Conservation (phyloP, 2,797 vertebrate genomes). For the Threskiornis aethiopicus region DNA sequence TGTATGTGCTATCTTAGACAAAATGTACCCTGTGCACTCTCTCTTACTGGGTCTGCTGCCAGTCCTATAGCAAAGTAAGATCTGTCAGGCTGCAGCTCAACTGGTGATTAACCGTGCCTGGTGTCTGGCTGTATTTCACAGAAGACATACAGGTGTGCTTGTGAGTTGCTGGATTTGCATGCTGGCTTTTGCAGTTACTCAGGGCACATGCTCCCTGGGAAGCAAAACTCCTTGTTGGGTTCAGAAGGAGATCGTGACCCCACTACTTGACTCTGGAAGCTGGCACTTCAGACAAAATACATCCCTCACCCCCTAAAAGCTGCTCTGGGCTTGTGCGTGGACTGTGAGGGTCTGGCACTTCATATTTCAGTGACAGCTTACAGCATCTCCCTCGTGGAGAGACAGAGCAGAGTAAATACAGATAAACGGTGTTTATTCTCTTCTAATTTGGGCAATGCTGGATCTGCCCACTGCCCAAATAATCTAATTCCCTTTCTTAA, state of each 20-base stretch:
- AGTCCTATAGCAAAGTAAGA: neutral
- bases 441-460: neutral
- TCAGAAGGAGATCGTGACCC: neutral
- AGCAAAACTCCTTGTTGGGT: neutral
- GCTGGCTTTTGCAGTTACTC: neutral
- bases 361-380: neutral
- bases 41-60: neutral
- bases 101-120: neutral
- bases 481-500: neutral
- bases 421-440: neutral
- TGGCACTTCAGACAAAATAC: neutral
- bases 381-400: neutral
- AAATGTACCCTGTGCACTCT: neutral
- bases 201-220: neutral
- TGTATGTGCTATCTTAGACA: neutral
- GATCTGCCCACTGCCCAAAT: neutral
- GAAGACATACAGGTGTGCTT: neutral
- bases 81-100: neutral
- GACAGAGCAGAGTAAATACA: neutral
- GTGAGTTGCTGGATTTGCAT: neutral
- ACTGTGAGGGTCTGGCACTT: neutral
- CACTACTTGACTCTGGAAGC: neutral
- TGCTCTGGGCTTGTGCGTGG: neutral
- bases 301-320: neutral
- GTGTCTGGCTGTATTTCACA: neutral